phyloP scores from a whole-genome alignment of 1,140 invertebrate genomes.

The Saccostrea glomerata region DNA sequence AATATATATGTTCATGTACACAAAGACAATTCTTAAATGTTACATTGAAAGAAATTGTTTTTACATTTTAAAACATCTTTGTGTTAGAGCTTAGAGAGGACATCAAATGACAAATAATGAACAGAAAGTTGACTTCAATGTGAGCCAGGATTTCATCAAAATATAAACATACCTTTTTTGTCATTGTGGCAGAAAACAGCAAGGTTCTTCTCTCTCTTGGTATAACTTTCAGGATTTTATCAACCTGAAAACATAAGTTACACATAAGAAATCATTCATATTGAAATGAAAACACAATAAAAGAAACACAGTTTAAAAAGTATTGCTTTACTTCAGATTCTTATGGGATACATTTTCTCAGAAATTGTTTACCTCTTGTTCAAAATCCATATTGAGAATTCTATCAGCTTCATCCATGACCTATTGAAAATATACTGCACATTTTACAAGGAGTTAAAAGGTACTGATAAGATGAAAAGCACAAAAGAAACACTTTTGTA shows the following conservation, averaged over 20 bases:
- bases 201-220: constrained; percentile 92
- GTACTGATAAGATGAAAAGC: neutral
- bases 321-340: neutral
- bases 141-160: neutral
- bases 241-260: constrained; percentile 83
- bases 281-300: neutral
- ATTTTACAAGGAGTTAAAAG: neutral
- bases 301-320: neutral
- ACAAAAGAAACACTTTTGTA: no score
- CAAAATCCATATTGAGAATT: constrained; percentile 99
- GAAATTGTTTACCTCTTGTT: constrained; percentile 91
- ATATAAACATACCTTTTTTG: constrained; percentile 87
- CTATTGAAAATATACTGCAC: constrained; percentile 71
- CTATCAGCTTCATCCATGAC: constrained; percentile 86
- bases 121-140: no score
- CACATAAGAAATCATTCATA: neutral
- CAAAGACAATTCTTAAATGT: neutral
- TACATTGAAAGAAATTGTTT: neutral
- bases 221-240: constrained; percentile 96
- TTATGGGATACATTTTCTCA: neutral
- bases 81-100: no score
- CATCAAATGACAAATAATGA: no score
- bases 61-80: neutral
- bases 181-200: constrained; percentile 98
- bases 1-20: constrained; percentile 22